These are phyloP conservation scores for Cecropterus lyciades DNA, from an alignment of 1,140 invertebrate species.

Conservation along the genomic window DNA sequence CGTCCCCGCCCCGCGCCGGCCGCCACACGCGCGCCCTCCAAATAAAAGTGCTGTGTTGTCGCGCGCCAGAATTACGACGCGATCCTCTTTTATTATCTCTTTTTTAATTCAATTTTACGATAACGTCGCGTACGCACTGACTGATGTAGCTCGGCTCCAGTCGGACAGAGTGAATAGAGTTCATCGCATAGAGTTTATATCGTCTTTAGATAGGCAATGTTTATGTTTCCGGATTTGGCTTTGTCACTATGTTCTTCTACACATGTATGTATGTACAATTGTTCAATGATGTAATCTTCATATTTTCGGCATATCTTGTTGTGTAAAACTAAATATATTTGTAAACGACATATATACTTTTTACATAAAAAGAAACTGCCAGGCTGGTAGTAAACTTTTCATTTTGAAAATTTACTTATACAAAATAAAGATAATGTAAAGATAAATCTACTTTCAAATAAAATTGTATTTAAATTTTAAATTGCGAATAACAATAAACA, in stretches of 20 bases:
- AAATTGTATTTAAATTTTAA: too few species aligned
- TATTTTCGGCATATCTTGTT: too few species aligned
- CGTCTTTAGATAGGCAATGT: conserved; percentile 5
- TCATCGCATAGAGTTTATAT: conserved; percentile 19
- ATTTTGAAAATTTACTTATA: too few species aligned
- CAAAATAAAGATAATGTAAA: too few species aligned
- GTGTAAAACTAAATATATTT: too few species aligned
- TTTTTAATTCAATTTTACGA: conserved; percentile 82
- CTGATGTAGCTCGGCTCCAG: conserved; percentile 41
- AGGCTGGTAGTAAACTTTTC: too few species aligned
- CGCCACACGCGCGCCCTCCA: conserved; percentile 74
- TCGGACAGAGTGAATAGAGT: conserved; percentile 10
- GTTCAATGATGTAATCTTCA: too few species aligned
- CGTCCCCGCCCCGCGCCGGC: conserved; percentile 38
- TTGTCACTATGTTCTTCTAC: neutral
- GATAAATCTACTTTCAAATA: too few species aligned
- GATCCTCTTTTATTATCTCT: conserved; percentile 77
- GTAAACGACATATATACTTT: too few species aligned
- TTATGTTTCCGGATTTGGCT: neutral
- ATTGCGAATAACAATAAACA: too few species aligned
- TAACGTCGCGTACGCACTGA: conserved; percentile 61
- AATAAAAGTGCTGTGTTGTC: conserved; percentile 82
- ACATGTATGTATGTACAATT: neutral
- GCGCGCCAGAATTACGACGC: conserved; percentile 80
- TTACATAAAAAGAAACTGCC: too few species aligned